Conservation (phyloP, 2,797 vertebrate species). For the Paguma larvata region DNA sequence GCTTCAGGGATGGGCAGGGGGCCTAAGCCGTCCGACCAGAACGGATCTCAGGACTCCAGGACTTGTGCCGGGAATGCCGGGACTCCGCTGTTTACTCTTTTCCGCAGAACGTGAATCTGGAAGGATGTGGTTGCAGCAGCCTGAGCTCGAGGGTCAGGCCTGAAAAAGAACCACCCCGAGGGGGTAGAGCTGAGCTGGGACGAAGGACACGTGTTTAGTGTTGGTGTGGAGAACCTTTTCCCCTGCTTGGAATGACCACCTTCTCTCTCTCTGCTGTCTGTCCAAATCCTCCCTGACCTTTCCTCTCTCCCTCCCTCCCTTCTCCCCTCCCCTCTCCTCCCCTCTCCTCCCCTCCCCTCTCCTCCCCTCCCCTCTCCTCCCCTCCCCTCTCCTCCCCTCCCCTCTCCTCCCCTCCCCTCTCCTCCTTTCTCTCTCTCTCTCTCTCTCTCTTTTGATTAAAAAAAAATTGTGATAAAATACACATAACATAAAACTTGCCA, state of each 20-base stretch:
- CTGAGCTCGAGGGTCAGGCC: neutral
- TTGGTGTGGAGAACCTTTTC: neutral
- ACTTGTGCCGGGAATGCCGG: neutral
- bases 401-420: too few species aligned
- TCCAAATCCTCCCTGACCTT: neutral
- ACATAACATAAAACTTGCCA: neutral
- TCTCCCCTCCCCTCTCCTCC: neutral
- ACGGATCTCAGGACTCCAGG: neutral
- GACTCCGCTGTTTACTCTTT: neutral
- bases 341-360: too few species aligned
- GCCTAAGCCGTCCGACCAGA: neutral
- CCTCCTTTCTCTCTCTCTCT: too few species aligned
- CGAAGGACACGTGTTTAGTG: neutral
- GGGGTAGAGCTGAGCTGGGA: neutral
- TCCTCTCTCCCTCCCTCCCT: neutral
- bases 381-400: too few species aligned
- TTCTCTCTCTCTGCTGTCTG: constrained; percentile 17
- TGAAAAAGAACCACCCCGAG: neutral
- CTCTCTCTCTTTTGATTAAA: neutral
- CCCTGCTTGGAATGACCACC: neutral
- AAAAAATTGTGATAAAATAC: neutral
- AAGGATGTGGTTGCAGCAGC: neutral
- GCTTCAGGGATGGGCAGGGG: neutral
- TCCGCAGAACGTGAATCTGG: neutral
- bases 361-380: too few species aligned